Percentiles rank a stretch among this genome's conserved stretches.
Evolutionary conservation across 37 sponge, comb jelly and placozoan species (phyloP).

Genomic region (Dysidea cf. avara): DNA sequence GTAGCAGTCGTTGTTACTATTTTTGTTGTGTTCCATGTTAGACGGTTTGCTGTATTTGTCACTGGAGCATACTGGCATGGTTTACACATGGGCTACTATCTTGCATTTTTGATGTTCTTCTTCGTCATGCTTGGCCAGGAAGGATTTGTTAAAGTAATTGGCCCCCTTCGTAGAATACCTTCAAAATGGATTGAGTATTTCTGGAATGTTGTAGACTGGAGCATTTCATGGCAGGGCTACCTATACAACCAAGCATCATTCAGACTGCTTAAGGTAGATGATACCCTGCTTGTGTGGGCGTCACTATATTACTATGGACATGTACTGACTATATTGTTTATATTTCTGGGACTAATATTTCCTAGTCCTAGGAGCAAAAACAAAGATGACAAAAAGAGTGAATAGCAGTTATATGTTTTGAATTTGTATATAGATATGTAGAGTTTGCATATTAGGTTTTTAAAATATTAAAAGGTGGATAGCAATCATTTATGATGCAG

Average conservation of each 20-base stretch:
- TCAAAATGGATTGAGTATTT: neutral
- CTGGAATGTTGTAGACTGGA: conserved; percentile 34
- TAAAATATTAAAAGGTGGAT: no score
- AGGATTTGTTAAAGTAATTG: conserved; percentile 11
- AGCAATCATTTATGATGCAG: no score
- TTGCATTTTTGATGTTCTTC: conserved; percentile 24
- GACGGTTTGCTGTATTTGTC: conserved; percentile 22
- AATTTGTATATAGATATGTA: no score
- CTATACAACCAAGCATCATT: conserved; percentile 15
- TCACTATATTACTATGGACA: conserved; percentile 43
- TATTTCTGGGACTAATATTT: neutral
- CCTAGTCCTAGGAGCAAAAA: neutral
- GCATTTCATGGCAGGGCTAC: conserved; percentile 10
- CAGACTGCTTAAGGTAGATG: conserved; percentile 11
- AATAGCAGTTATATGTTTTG: no score
- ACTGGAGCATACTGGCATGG: conserved; percentile 70
- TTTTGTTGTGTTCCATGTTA: no score
- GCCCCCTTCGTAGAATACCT: conserved; percentile 1
- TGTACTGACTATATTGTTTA: conserved; percentile 1
- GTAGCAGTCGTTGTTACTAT: no score
- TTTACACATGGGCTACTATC: conserved; percentile 48
- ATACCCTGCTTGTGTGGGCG: conserved; percentile 16
- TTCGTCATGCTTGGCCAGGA: conserved; percentile 33
- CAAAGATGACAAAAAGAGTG: no score
- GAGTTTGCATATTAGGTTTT: no score